phyloP scores from a whole-genome alignment of 2,797 vertebrate species.

The Cossypha dichroa region DNA sequence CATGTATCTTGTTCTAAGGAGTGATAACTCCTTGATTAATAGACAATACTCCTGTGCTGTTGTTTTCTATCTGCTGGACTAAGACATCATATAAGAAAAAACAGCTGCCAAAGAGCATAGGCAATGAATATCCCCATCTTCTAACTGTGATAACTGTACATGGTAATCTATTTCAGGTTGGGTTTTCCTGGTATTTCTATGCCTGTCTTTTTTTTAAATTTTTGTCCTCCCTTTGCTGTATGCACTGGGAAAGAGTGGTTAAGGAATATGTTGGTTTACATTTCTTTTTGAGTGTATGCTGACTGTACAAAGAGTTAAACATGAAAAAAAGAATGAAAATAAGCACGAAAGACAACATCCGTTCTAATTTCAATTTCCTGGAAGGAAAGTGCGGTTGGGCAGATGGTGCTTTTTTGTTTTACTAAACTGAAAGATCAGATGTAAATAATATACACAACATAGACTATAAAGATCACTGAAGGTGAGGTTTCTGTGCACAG shows the following conservation, averaged over 20 bases:
- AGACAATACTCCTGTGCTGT: background rate
- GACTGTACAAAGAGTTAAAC: conserved; percentile 62
- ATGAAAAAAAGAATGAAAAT: conserved; percentile 68
- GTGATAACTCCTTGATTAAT: background rate
- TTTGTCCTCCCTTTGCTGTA: background rate
- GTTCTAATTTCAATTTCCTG: conserved; percentile 83
- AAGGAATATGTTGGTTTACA: background rate
- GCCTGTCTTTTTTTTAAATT: background rate
- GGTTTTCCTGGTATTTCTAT: background rate
- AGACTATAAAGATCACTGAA: conserved; percentile 8
- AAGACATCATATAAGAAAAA: background rate
- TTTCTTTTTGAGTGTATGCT: conserved; percentile 14
- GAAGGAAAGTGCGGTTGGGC: conserved; percentile 79
- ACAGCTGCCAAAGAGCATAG: background rate
- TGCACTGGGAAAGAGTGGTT: background rate
- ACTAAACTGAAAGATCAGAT: conserved; percentile 69
- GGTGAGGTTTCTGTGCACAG: background rate
- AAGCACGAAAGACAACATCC: conserved; percentile 78
- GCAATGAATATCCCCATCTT: background rate
- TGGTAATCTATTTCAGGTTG: background rate
- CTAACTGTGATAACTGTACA: background rate
- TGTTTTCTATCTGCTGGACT: background rate
- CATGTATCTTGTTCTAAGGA: background rate
- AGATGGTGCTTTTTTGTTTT: conserved; percentile 79
- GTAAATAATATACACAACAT: conserved; percentile 52